Evolutionary conservation across 1,140 invertebrate genomes (phyloP), one percentile per base, ranked within the genome.

Genomic region (Leptopilina boulardi): DNA sequence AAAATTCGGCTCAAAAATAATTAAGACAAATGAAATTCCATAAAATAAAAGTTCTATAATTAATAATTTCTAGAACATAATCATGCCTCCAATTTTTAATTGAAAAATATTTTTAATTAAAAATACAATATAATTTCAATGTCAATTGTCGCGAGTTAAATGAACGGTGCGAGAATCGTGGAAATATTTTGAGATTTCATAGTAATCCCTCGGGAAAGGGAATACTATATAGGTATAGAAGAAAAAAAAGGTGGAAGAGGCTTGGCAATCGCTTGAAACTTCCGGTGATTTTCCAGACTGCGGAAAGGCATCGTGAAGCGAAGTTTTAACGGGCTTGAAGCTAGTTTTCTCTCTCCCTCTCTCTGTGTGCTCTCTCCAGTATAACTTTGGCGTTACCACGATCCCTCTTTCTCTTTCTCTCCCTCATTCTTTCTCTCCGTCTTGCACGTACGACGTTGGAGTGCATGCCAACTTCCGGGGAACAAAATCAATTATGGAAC

Each of bases 401-500:
- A 70, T 77, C 47, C 56, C 54, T 71, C 66, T 47, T 23, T 71
- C 74, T 77, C 79, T n/a, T 70, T n/a, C 76, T 42, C 76, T 2
- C 26, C 26, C 26, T 38, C 34, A 8, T 9, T 38, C 34, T 38
- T 9, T 38, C 34, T 38, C 66, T 59, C 26, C 74, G 76, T 77
- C 79, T 23, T 71, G 34, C 76, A 56, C 76, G 79, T 76, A 83
- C 80, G 83, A 83, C 77, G 80, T 82, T 77, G 75, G 85, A 84
- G 78, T 85, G 86, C 84, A 86, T 81, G 81, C 85, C 83, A 87
- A 83, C 82, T 84, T 86, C 76, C 77, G 82, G 82, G 82, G 83
- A 87, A 86, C 83, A 87, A 87, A 87, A 88, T 87, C 87, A 88
- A 87, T 88, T 88, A 88, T 88, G 85, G 76, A 88, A 87, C 83